phyloP scores from a whole-genome alignment of 2,113 vertebrate species.

The Rhinoptilus africanus region DNA sequence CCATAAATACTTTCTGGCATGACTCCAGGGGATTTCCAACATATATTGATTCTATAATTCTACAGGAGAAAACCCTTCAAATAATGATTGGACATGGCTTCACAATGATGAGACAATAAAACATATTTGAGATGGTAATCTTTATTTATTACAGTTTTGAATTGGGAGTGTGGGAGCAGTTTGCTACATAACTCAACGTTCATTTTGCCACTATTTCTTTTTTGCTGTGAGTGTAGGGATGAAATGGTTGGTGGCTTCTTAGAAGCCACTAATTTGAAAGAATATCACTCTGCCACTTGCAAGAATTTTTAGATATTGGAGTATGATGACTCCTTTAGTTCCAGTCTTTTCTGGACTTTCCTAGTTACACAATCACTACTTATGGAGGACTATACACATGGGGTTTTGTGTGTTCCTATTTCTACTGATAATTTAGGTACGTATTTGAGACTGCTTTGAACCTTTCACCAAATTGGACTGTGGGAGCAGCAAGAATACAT shows the following conservation, averaged over 20 bases:
- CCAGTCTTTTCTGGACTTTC: not conserved
- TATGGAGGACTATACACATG: fast-evolving
- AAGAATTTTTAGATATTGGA: not conserved
- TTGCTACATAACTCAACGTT: not conserved
- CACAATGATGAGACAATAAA: not conserved
- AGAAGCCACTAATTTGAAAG: not conserved
- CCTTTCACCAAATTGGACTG: not conserved
- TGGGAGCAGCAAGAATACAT: not conserved
- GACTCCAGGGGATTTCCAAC: not conserved
- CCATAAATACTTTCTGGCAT: not conserved
- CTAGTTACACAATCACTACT: not conserved
- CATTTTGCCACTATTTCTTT: not conserved
- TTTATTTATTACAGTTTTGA: not conserved
- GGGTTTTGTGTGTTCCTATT: not conserved
- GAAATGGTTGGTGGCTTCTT: not conserved
- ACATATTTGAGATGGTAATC: not conserved
- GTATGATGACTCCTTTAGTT: not conserved
- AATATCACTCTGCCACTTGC: not conserved
- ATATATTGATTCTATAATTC: too few relatives aligned
- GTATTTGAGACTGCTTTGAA: not conserved
- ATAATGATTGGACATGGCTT: not conserved
- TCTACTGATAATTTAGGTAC: not conserved
- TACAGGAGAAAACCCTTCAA: not conserved
- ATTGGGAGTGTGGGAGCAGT: not conserved
- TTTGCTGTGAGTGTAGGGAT: not conserved